phyloP scores from a whole-genome alignment of 2,113 vertebrate species.

The Hippocampus barbouri region DNA sequence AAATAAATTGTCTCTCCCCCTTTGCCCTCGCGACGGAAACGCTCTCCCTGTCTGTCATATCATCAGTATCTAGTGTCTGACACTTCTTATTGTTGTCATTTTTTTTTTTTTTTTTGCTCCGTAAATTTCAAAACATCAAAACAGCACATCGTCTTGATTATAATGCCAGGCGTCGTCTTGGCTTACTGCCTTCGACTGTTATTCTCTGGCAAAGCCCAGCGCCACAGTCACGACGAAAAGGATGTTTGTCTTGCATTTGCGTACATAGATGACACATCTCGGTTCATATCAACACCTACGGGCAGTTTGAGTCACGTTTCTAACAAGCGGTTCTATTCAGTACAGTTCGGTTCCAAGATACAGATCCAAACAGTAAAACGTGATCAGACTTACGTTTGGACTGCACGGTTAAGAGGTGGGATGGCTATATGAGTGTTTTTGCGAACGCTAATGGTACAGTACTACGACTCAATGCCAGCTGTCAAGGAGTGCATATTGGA shows the following conservation, averaged over 20 bases:
- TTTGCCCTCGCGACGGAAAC: constrained; percentile 18
- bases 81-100: neutral
- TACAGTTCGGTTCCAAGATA: neutral
- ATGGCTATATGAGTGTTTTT: neutral
- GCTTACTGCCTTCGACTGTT: neutral
- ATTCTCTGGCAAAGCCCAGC: constrained; percentile 4
- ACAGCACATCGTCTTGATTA: constrained; percentile 23
- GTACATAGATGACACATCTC: neutral
- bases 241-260: neutral
- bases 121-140: constrained; percentile 41
- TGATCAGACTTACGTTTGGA: neutral
- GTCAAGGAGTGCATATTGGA: too few species aligned
- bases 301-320: neutral
- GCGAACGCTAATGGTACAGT: too few species aligned
- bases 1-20: constrained; percentile 37
- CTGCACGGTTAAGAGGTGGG: neutral
- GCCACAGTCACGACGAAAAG: constrained; percentile 4
- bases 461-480: too few species aligned
- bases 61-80: constrained; percentile 34
- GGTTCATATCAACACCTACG: neutral
- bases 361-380: neutral
- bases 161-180: constrained; percentile 1
- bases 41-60: constrained; percentile 32
- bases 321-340: neutral
- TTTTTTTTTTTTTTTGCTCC: constrained; percentile 4